Evolutionary conservation across 2,888 invertebrate genomes (phyloP).

Genomic region (Aplocera efformata): DNA sequence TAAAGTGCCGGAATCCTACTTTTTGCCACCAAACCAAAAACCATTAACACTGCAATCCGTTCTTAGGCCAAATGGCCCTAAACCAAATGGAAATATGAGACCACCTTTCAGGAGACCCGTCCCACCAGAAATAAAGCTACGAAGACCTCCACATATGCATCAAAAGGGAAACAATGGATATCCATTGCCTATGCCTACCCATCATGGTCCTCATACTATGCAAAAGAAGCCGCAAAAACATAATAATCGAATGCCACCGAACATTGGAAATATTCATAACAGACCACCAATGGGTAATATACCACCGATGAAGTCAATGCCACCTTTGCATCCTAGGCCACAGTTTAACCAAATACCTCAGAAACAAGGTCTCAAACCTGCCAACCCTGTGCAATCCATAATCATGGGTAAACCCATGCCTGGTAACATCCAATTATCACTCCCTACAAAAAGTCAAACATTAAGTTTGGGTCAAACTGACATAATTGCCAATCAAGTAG

Average conservation of each 20-base stretch:
- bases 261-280: no score
- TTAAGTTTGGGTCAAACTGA: slow-evolving; percentile 65
- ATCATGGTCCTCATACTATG: slow-evolving; percentile 43
- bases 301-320: slow-evolving; percentile 61
- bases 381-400: slow-evolving; percentile 43
- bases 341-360: slow-evolving; percentile 22
- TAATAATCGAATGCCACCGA: slow-evolving; percentile 43
- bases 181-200: slow-evolving; percentile 59
- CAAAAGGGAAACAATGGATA: slow-evolving; percentile 52
- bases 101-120: slow-evolving; percentile 64
- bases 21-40: slow-evolving; percentile 60
- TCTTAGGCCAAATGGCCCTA: slow-evolving; percentile 56
- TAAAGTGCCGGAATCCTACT: slow-evolving; percentile 51
- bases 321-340: slow-evolving; percentile 39
- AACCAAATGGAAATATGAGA: slow-evolving; percentile 48
- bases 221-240: slow-evolving; percentile 52
- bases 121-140: slow-evolving; percentile 72
- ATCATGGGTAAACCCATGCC: slow-evolving; percentile 53
- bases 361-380: slow-evolving; percentile 37
- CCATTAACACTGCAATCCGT: slow-evolving; percentile 72
- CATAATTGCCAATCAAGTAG: slow-evolving; percentile 66
- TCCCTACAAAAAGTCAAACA: slow-evolving; percentile 52
- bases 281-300: slow-evolving; percentile 41
- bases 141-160: slow-evolving; percentile 52
- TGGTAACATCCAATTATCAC: slow-evolving; percentile 28